phyloP scores from a whole-genome alignment of 2,797 vertebrate genomes.

The Pangasius krempfi region DNA sequence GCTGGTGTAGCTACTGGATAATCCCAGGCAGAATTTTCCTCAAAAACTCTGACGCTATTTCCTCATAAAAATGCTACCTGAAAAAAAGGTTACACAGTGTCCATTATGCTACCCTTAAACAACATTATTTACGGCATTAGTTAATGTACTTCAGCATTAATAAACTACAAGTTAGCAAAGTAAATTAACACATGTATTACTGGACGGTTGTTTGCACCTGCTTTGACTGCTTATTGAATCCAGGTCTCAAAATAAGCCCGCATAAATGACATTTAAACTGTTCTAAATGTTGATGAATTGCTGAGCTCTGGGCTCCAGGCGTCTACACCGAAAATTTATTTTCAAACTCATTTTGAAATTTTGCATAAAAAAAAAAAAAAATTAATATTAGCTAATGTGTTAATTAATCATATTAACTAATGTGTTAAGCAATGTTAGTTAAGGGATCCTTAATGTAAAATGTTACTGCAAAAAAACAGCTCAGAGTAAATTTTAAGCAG shows the following conservation, averaged over 20 bases:
- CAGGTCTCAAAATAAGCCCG: neutral
- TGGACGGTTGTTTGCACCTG: neutral
- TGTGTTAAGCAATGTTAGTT: neutral
- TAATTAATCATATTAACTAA: no score
- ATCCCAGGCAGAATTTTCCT: neutral
- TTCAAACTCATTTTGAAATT: neutral
- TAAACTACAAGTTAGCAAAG: neutral
- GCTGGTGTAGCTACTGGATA: neutral
- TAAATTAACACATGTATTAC: neutral
- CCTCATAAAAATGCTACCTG: neutral
- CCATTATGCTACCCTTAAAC: neutral
- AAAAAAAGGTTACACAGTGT: neutral
- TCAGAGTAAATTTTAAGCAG: neutral
- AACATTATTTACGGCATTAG: neutral
- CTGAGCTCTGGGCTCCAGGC: neutral
- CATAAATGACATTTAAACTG: neutral
- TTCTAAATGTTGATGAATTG: neutral
- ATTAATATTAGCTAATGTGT: no score
- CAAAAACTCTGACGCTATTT: neutral
- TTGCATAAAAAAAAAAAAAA: no score
- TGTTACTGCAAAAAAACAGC: neutral
- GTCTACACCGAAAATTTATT: neutral
- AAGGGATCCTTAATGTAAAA: neutral
- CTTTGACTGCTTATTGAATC: neutral
- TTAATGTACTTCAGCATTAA: neutral